Evolutionary conservation across 2,113 vertebrate genomes (phyloP).

Genomic region (Excalfactoria chinensis): DNA sequence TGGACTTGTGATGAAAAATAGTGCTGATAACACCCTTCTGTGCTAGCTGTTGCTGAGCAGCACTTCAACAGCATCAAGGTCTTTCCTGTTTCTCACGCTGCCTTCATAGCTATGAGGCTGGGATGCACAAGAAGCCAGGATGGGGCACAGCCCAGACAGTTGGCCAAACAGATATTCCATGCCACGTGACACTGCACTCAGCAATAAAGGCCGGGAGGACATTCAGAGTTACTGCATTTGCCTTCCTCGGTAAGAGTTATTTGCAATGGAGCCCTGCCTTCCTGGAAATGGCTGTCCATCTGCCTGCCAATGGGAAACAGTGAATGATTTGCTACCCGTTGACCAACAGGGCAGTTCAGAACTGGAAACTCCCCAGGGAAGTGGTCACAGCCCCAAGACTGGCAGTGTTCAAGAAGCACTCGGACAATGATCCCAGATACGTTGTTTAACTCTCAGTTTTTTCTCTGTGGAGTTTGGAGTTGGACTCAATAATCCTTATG

Average conservation of each 20-base stretch:
- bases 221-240: neutral
- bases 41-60: neutral
- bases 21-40: neutral
- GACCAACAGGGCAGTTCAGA: neutral
- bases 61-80: neutral
- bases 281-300: neutral
- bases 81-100: neutral
- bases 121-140: neutral
- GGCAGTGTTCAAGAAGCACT: neutral
- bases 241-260: neutral
- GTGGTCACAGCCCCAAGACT: neutral
- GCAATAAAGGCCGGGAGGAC: neutral
- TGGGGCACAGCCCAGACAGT: neutral
- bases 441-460: neutral
- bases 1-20: neutral
- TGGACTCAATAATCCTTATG: neutral
- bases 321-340: neutral
- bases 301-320: neutral
- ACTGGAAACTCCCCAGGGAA: neutral
- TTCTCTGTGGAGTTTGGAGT: neutral
- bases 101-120: neutral
- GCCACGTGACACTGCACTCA: neutral
- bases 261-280: neutral
- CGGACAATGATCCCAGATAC: neutral
- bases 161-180: neutral